These are phyloP conservation scores for Microvelia longipes DNA, from an alignment of 1,140 invertebrate genomes.

Conservation along the genomic window DNA sequence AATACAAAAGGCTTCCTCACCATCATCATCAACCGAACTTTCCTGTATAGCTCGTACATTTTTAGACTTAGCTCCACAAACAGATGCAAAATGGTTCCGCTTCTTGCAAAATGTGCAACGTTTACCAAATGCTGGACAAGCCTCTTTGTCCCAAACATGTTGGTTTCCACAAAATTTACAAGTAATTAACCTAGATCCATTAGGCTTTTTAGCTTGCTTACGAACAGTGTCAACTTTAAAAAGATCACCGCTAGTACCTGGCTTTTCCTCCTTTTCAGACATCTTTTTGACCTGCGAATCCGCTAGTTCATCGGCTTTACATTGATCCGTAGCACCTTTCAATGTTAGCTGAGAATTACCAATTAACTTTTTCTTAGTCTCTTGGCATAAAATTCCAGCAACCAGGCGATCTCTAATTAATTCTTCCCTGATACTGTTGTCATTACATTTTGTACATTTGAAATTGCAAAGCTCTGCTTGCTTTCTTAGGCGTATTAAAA, in stretches of 20 bases:
- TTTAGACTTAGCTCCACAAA: not conserved
- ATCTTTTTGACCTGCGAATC: not conserved
- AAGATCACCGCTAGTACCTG: not conserved
- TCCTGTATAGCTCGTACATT: not conserved
- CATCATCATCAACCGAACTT: not conserved
- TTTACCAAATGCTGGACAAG: not conserved
- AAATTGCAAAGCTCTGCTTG: not conserved
- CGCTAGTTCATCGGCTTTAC: not conserved
- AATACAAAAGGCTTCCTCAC: not conserved
- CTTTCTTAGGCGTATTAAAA: not conserved
- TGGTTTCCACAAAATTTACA: not conserved
- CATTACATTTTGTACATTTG: no score
- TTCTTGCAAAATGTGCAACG: not conserved
- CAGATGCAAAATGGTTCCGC: not conserved
- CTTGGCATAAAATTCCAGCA: not conserved
- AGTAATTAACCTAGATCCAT: not conserved
- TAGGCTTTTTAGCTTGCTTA: not conserved
- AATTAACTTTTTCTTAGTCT: not conserved
- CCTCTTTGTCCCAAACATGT: not conserved
- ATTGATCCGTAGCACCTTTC: not conserved
- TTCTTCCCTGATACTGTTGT: not conserved
- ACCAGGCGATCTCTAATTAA: not conserved
- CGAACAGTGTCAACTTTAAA: not conserved
- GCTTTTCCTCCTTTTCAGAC: not conserved
- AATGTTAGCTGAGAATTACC: not conserved